These are phyloP conservation scores for Vireo altiloquus DNA, from an alignment of 2,113 vertebrate genomes.

Conservation along the genomic window DNA sequence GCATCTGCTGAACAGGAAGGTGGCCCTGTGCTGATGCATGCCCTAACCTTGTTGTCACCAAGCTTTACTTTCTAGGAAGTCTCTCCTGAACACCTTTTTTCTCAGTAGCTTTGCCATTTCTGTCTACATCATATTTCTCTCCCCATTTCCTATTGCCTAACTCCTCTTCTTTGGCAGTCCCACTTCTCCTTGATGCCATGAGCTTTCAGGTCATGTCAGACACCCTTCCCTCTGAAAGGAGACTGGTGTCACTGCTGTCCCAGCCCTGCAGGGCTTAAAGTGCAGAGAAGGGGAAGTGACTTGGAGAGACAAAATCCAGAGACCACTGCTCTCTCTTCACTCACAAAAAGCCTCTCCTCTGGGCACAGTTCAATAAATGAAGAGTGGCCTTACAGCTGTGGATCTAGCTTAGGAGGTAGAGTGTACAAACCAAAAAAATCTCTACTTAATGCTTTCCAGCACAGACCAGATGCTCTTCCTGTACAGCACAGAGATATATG, in stretches of 20 bases:
- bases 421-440: background rate
- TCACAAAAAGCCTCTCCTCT: background rate
- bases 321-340: background rate
- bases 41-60: background rate
- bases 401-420: background rate
- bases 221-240: background rate
- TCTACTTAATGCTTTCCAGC: background rate
- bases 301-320: background rate
- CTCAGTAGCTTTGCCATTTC: background rate
- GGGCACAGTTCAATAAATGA: background rate
- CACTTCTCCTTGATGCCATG: background rate
- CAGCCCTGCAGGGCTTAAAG: background rate
- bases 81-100: background rate
- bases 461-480: background rate
- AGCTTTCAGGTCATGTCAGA: background rate
- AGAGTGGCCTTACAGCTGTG: background rate
- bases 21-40: background rate
- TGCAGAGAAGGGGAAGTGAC: background rate
- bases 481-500: background rate
- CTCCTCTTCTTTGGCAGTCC: background rate
- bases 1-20: background rate
- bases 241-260: accelerated
- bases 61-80: background rate
- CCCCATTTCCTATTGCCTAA: background rate
- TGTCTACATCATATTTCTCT: background rate